Evolutionary conservation across 2,888 invertebrate genomes (phyloP).

Genomic region (Dryobotodes eremita): DNA sequence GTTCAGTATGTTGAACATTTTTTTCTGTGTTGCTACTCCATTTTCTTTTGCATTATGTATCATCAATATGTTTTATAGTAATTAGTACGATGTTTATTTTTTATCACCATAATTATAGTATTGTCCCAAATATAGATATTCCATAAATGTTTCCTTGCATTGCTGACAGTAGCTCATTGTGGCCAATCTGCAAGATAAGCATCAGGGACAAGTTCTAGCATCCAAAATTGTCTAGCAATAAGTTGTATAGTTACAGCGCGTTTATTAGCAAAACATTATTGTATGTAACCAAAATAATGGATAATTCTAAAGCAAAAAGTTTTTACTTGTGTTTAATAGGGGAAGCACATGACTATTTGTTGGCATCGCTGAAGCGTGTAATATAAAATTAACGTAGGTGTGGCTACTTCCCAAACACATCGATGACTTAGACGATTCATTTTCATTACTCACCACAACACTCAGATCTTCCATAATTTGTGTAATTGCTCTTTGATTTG

Average conservation of each 20-base stretch:
- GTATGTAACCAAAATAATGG: neutral
- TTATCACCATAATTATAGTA: neutral
- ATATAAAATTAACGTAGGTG: conserved; percentile 42
- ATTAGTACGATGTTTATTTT: neutral
- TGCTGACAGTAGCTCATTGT: neutral
- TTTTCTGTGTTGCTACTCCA: neutral
- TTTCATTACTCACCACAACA: conserved; percentile 47
- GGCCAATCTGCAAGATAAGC: neutral
- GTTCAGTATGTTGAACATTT: neutral
- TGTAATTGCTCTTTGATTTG: conserved; percentile 41
- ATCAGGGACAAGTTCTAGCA: neutral
- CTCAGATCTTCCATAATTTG: conserved; percentile 34
- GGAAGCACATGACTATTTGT: conserved; percentile 39
- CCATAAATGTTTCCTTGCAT: neutral
- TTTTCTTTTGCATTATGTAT: neutral
- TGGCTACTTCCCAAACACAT: conserved; percentile 40
- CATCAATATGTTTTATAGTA: neutral
- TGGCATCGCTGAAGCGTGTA: conserved; percentile 48
- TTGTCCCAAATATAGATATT: neutral
- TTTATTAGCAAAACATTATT: neutral
- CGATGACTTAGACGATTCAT: conserved; percentile 27
- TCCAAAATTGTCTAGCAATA: neutral
- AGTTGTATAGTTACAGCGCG: no score
- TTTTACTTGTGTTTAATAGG: conserved; percentile 27
- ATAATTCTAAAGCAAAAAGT: conserved; percentile 15